Conservation (phyloP, 2,888 invertebrate genomes). For the Phymatocera aterrima region DNA sequence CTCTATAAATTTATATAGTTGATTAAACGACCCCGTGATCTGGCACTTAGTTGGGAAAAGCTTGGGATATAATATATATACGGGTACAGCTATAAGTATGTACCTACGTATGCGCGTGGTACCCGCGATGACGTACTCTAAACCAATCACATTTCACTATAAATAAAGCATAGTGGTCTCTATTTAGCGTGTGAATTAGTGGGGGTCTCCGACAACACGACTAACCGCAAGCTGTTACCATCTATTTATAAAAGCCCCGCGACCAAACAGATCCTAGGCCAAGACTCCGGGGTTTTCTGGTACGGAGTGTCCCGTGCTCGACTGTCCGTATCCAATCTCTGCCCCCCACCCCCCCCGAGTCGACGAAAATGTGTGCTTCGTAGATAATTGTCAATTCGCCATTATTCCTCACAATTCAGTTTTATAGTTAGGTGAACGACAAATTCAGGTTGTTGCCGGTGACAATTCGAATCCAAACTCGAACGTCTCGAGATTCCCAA, state of each 20-base stretch:
- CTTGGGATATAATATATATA: neutral
- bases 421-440: too few relatives aligned
- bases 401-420: neutral
- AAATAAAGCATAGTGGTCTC: constrained; percentile 65
- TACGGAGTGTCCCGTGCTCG: constrained; percentile 1
- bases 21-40: neutral
- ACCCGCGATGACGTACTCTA: constrained; percentile 3
- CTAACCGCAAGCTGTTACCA: constrained; percentile 54
- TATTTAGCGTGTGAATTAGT: constrained; percentile 67
- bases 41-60: neutral
- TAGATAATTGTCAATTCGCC: neutral
- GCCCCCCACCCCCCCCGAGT: neutral
- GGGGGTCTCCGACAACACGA: constrained; percentile 63
- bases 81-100: too few relatives aligned
- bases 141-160: constrained; percentile 53
- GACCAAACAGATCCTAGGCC: constrained; percentile 38
- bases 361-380: neutral
- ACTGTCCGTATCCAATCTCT: neutral
- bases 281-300: constrained; percentile 33
- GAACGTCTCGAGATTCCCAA: too few relatives aligned
- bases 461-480: too few relatives aligned
- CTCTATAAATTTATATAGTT: too few relatives aligned
- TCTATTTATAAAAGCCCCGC: constrained; percentile 53
- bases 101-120: neutral
- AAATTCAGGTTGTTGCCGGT: too few relatives aligned